Conservation (phyloP, 2,113 vertebrate genomes). For the Opisthocomus hoazin region DNA sequence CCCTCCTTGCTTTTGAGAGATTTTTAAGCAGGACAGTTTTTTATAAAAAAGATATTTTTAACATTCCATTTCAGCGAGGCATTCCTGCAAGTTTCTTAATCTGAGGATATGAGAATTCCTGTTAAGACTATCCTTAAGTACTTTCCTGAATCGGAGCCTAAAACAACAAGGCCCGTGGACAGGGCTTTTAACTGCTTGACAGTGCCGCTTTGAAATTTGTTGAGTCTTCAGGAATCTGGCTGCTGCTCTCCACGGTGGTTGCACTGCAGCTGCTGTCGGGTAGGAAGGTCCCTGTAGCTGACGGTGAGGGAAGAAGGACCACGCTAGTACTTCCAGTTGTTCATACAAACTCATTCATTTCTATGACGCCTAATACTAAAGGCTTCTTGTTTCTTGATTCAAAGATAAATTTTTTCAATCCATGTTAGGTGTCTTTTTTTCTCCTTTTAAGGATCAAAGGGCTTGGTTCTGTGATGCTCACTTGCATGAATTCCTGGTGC, state of each 20-base stretch:
- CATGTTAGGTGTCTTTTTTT: not conserved
- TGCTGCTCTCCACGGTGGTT: not conserved
- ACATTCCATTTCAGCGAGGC: not conserved
- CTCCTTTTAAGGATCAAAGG: not conserved
- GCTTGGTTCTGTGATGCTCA: not conserved
- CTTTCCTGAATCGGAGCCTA: conserved; percentile 36
- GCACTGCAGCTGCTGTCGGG: not conserved
- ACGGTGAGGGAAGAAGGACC: not conserved
- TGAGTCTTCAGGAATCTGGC: conserved; percentile 14
- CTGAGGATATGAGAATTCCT: not conserved
- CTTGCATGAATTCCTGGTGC: not conserved
- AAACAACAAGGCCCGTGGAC: not conserved
- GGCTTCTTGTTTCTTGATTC: not conserved
- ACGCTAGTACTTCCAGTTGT: not conserved
- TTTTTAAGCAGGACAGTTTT: not conserved
- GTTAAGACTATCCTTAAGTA: conserved; percentile 17
- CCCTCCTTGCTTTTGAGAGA: not conserved
- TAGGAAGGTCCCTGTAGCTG: not conserved
- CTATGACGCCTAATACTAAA: not conserved
- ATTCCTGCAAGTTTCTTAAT: conserved; percentile 7
- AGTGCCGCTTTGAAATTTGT: not conserved
- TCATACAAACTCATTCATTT: not conserved
- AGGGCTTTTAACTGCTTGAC: conserved; percentile 21
- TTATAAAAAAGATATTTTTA: not conserved
- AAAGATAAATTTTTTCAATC: not conserved